Conservation (phyloP, 2,888 invertebrate genomes). For the Platypus cylindrus region DNA sequence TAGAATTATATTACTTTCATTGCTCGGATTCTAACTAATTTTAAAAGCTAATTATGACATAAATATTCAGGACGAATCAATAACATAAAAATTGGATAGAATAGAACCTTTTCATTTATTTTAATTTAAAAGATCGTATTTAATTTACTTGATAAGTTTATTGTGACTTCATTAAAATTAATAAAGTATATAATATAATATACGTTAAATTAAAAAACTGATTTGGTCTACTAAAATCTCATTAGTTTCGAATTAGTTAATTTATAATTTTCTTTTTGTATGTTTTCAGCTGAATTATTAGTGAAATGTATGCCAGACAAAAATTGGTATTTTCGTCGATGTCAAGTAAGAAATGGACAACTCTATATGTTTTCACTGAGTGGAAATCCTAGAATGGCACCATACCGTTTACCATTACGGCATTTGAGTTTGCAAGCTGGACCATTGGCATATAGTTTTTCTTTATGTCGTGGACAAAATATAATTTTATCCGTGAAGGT, state of each 20-base stretch:
- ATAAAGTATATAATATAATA: not conserved
- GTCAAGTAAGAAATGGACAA: constrained; percentile 41
- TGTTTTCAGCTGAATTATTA: constrained; percentile 32
- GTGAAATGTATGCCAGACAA: constrained; percentile 31
- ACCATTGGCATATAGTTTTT: constrained; percentile 30
- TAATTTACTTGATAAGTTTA: too few relatives aligned
- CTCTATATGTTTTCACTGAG: constrained; percentile 34
- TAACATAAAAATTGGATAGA: too few relatives aligned
- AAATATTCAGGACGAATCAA: too few relatives aligned
- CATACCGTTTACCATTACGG: constrained; percentile 30
- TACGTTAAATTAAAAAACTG: not conserved
- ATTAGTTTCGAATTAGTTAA: not conserved
- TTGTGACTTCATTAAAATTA: too few relatives aligned
- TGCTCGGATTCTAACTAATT: too few relatives aligned
- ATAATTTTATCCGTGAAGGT: constrained; percentile 34
- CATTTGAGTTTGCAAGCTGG: constrained; percentile 34
- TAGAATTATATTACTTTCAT: too few relatives aligned
- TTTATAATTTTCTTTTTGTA: not conserved
- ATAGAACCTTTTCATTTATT: too few relatives aligned
- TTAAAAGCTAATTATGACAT: too few relatives aligned
- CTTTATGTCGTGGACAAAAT: constrained; percentile 30
- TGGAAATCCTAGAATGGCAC: constrained; percentile 13
- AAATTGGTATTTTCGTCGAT: constrained; percentile 44
- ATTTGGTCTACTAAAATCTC: not conserved
- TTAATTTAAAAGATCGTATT: too few relatives aligned